Conservation (phyloP, 2,113 vertebrate species). For the Pachyramphus minor region DNA sequence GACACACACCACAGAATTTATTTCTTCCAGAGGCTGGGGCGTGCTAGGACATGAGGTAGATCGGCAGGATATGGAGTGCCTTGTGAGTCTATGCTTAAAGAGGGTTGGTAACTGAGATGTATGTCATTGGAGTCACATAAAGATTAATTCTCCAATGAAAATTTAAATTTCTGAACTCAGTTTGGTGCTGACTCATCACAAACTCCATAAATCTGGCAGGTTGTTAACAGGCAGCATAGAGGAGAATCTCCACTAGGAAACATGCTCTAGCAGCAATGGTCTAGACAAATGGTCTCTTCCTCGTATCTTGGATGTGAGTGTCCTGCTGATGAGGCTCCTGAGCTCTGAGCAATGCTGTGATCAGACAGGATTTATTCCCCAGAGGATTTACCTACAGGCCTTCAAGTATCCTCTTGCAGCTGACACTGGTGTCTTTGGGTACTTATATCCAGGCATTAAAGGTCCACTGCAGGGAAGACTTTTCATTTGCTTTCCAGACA, state of each 20-base stretch:
- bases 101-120: accelerated
- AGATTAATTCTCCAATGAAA: neutral
- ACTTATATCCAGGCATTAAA: neutral
- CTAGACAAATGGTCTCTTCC: neutral
- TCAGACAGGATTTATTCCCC: neutral
- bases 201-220: neutral
- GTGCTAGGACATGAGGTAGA: neutral
- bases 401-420: neutral
- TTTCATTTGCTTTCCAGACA: neutral
- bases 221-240: neutral
- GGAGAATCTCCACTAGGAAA: neutral
- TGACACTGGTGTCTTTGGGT: neutral
- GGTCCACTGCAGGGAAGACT: neutral
- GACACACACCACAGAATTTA: accelerated
- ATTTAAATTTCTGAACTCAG: neutral
- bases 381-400: neutral
- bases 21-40: neutral
- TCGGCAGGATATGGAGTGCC: neutral
- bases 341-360: neutral
- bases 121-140: neutral
- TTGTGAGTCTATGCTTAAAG: neutral
- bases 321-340: neutral
- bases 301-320: neutral
- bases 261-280: neutral
- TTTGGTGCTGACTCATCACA: neutral